A percentile compares a stretch with the other conserved stretches of the same genome.
Evolutionary conservation across 2,888 invertebrate genomes (phyloP).

Genomic region (Nemoura dubitans): DNA sequence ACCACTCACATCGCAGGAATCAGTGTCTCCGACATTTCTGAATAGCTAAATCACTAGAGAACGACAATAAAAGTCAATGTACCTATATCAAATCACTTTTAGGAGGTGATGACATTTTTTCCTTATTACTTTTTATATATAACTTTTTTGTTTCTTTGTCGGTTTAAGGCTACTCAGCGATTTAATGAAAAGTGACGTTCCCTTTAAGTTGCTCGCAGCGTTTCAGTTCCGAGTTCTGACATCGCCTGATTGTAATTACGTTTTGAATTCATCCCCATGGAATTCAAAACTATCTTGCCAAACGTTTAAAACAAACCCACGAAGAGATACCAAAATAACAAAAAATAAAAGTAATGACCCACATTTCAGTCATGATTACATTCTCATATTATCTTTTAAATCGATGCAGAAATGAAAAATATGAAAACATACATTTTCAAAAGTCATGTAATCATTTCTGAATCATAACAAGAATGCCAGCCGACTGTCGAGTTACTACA

Average conservation of each 20-base stretch:
- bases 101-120: no score
- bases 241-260: background rate
- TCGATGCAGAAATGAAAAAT: background rate
- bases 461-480: background rate
- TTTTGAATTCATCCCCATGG: background rate
- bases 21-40: background rate
- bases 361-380: background rate
- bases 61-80: no score
- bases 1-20: constrained; percentile 13
- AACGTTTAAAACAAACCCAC: background rate
- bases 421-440: background rate
- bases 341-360: background rate
- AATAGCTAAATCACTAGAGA: background rate
- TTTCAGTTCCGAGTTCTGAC: background rate
- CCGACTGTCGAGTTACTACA: background rate
- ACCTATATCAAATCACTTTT: no score
- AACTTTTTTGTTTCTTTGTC: no score
- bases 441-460: background rate
- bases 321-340: background rate
- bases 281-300: background rate
- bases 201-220: background rate
- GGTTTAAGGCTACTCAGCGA: no score
- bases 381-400: background rate
- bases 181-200: no score
- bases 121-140: no score